These are phyloP conservation scores for Drosophila antonietae DNA, from an alignment of 2,888 invertebrate species.

Conservation along the genomic window DNA sequence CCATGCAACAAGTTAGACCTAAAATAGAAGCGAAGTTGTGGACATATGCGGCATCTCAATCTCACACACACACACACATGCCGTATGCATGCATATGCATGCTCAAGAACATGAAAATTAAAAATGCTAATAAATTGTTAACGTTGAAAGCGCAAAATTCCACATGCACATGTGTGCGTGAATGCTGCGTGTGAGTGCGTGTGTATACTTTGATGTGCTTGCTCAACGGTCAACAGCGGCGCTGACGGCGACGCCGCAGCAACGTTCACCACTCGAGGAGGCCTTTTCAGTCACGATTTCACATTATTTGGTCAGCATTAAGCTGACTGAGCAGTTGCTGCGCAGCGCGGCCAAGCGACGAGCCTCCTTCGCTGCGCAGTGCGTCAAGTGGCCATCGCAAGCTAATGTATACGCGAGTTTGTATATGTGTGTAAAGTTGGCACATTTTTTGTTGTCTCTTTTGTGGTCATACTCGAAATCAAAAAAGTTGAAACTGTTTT, in stretches of 20 bases:
- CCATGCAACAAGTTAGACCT: constrained; percentile 75
- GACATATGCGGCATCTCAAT: constrained; percentile 32
- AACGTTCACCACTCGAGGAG: constrained; percentile 62
- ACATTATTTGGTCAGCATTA: constrained; percentile 53
- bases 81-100: constrained; percentile 9
- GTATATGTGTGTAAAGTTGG: constrained; percentile 30
- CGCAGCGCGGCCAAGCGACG: constrained; percentile 59
- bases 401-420: background rate
- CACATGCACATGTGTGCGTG: constrained; percentile 36
- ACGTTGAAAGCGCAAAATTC: constrained; percentile 76
- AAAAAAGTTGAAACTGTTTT: constrained; percentile 15
- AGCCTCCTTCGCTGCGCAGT: constrained; percentile 66
- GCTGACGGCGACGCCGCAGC: constrained; percentile 12
- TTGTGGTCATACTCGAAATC: constrained; percentile 46
- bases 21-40: constrained; percentile 67
- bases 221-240: constrained; percentile 32
- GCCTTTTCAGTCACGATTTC: constrained; percentile 78
- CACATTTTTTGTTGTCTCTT: constrained; percentile 31
- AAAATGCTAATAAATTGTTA: constrained; percentile 81
- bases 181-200: background rate
- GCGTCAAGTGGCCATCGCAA: constrained; percentile 43
- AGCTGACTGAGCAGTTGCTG: constrained; percentile 52
- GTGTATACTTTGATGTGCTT: background rate
- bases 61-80: constrained; percentile 19
- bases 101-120: constrained; percentile 73